Conservation (phyloP, 2,888 invertebrate species). For the Macrosiphum euphorbiae region DNA sequence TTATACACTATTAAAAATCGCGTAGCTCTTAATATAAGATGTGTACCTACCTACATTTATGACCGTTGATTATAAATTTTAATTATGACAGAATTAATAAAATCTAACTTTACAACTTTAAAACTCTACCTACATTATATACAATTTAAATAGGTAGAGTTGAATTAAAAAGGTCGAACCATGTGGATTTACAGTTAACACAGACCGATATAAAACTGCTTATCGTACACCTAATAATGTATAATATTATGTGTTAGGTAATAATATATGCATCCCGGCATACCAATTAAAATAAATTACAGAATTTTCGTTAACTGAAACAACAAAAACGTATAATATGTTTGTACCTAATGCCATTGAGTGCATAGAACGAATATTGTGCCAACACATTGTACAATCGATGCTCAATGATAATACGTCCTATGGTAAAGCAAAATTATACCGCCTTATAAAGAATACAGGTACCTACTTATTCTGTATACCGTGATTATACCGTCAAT, state of each 20-base stretch:
- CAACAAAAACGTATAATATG: neutral
- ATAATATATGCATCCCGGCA: neutral
- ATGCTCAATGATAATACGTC: neutral
- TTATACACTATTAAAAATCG: neutral
- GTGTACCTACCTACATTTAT: neutral
- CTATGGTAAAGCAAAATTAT: neutral
- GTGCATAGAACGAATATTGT: neutral
- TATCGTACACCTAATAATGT: neutral
- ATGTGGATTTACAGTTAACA: neutral
- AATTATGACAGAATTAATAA: neutral
- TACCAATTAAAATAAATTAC: neutral
- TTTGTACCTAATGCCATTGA: neutral
- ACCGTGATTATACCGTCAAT: neutral
- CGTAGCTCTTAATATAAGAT: neutral
- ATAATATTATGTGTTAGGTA: neutral
- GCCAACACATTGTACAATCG: neutral
- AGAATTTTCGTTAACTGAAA: neutral
- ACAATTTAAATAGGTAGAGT: neutral
- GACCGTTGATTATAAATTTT: neutral
- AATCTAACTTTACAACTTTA: neutral
- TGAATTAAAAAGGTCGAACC: neutral
- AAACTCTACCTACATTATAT: neutral
- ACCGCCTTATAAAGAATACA: no score
- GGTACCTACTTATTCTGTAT: no score
- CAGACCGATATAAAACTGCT: neutral